Conservation (phyloP, 1,140 invertebrate species). For the Leptonema lineaticorne region DNA sequence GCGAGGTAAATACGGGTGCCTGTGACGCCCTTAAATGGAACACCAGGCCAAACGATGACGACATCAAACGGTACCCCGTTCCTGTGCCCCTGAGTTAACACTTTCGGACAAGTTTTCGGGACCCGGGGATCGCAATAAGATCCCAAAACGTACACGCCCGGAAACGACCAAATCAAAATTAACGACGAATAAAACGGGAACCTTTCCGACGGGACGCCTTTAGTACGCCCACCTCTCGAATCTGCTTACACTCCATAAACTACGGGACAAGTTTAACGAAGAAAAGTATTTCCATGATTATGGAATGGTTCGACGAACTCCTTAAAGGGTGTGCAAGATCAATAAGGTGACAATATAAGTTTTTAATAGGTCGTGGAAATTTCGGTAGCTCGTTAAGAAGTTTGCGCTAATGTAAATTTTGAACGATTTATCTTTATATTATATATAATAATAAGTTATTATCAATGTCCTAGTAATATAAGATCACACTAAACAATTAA, state of each 20-base stretch:
- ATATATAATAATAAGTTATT: too few species aligned
- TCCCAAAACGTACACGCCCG: conserved; percentile 3
- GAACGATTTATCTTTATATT: too few species aligned
- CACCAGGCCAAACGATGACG: too few species aligned
- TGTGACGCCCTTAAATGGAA: conserved; percentile 13
- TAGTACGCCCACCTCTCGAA: not conserved
- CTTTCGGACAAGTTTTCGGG: conserved; percentile 20
- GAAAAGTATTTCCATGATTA: too few species aligned
- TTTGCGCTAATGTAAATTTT: too few species aligned
- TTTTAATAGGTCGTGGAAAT: too few species aligned
- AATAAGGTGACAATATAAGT: not conserved
- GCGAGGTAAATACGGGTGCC: conserved; percentile 27
- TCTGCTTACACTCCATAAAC: too few species aligned
- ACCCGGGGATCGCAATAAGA: conserved; percentile 14
- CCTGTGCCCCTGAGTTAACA: not conserved
- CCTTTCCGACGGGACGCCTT: not conserved
- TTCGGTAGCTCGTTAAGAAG: too few species aligned
- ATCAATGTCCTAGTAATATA: too few species aligned
- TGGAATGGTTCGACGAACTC: too few species aligned
- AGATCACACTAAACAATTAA: too few species aligned
- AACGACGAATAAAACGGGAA: conserved; percentile 8
- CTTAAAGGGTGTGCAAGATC: not conserved
- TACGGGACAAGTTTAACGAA: too few species aligned
- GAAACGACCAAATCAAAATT: conserved; percentile 20
- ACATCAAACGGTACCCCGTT: conserved; percentile 21